A percentile compares a stretch with the other conserved stretches of the same genome.
These are phyloP conservation scores for Maylandia zebra DNA, from an alignment of 2,113 vertebrate genomes.

Conservation along the genomic window DNA sequence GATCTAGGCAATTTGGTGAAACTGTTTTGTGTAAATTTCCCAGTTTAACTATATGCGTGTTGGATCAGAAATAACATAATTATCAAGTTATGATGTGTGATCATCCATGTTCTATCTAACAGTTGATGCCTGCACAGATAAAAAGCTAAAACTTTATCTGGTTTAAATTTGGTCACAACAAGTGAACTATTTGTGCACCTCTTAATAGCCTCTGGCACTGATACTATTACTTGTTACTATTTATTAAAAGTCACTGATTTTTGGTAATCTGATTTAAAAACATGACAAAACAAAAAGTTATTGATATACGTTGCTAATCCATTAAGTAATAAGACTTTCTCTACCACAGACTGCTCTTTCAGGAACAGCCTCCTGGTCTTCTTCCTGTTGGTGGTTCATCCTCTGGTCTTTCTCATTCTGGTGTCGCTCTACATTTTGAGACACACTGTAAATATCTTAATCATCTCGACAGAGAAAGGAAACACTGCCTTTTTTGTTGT, in stretches of 20 bases:
- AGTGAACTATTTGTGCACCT: not conserved
- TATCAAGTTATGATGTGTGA: not conserved
- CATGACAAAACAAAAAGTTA: not conserved
- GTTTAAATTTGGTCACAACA: not conserved
- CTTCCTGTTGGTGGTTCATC: slow-evolving; percentile 60
- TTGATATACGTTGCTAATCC: not conserved
- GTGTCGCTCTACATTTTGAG: slow-evolving; percentile 55
- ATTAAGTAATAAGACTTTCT: not conserved
- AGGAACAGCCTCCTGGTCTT: slow-evolving; percentile 82
- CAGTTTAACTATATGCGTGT: not conserved
- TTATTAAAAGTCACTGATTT: not conserved
- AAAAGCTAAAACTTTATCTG: not conserved
- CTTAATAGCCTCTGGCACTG: not conserved
- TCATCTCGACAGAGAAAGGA: not conserved
- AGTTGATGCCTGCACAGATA: not conserved
- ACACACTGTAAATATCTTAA: not conserved
- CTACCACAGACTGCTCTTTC: slow-evolving; percentile 75
- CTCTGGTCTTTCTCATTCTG: slow-evolving; percentile 65
- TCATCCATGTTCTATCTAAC: not conserved
- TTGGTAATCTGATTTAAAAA: not conserved
- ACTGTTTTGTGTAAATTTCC: not conserved
- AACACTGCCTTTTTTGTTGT: not conserved
- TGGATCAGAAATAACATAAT: not conserved
- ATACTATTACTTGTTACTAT: not conserved
- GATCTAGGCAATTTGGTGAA: slow-evolving; percentile 51